Base-by-base conservation (phyloP, 1,140 invertebrate species). In the Andricus grossulariae region DNA sequence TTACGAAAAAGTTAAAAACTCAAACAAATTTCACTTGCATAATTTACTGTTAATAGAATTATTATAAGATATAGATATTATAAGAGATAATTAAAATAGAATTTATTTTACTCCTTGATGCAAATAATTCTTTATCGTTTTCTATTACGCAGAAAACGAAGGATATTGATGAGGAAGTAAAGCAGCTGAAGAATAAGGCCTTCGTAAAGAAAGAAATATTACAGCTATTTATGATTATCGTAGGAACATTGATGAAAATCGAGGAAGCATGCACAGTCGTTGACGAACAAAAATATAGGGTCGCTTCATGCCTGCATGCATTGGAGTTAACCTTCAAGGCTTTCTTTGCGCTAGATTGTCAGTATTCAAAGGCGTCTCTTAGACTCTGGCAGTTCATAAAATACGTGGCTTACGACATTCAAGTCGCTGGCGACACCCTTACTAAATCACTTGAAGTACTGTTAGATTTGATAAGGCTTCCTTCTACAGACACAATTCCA, bases 191-290 rank as follows among this genome's bases (percentile, higher is more conserved):
- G 51, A 15, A 52, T 52, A 52, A 52, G n/a, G 51, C 13, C 51
- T 52, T 52, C 16, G 51, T 16, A n/a, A n/a, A n/a, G n/a, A n/a
- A n/a, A n/a, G n/a, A 55, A 39, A 73, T 54, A 4, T 0, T 73
- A 6, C 72, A 73, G 12, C 54, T 73, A 55, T 55, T 73, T n/a
- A 39, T 73, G 18, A 54, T 73, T n/a, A 73, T 54, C 49, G 72
- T 73, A 55, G 51, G 72, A 16, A 55, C 57, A 50, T 1, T 75
- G 4, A 51, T 70, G 25, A 70, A 66, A 70, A 60, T 75, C 5
- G 74, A 75, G 21, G 21, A 71, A 71, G 18, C 2, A 39, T 75
- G 16, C 32, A 71, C n/a, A n/a, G n/a, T n/a, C n/a, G n/a, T n/a
- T n/a, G n/a, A n/a, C n/a, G n/a, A n/a, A n/a, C n/a, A n/a, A n/a